A percentile compares a stretch with the other conserved stretches of the same genome.
Conservation (phyloP, 2,888 invertebrate species). For the Hydroisotoma schaefferi region DNA sequence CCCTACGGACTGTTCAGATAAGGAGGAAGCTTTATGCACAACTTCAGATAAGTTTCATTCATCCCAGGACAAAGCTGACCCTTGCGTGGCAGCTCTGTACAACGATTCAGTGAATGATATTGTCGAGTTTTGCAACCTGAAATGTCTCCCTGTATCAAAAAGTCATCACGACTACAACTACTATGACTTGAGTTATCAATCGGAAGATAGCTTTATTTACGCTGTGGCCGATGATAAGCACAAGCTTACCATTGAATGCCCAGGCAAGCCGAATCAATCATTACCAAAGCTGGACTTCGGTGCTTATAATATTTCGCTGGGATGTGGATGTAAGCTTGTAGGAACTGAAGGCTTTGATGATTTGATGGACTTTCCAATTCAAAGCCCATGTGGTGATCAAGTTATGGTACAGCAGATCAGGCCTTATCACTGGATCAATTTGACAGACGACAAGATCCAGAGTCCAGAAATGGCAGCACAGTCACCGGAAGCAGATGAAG, state of each 20-base stretch:
- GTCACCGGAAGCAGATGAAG: neutral
- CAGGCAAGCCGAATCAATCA: neutral
- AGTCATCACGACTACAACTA: neutral
- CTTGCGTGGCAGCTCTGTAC: slow-evolving; percentile 19
- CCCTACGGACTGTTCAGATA: slow-evolving; percentile 7
- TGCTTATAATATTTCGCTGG: slow-evolving; percentile 16
- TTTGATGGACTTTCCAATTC: neutral
- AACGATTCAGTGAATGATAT: slow-evolving; percentile 24
- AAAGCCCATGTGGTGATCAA: neutral
- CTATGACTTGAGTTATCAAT: neutral
- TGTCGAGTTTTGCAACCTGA: slow-evolving; percentile 17
- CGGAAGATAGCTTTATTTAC: slow-evolving; percentile 9
- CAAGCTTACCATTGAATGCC: neutral
- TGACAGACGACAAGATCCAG: neutral
- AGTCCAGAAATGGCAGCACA: no score
- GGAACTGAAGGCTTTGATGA: neutral
- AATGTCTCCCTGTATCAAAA: slow-evolving; percentile 12
- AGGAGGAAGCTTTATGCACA: neutral
- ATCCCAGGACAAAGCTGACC: slow-evolving; percentile 15
- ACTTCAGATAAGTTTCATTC: slow-evolving; percentile 7
- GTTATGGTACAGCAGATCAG: slow-evolving; percentile 18
- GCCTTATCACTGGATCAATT: slow-evolving; percentile 34
- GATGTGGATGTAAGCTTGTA: slow-evolving; percentile 13
- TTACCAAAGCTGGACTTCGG: slow-evolving; percentile 5
- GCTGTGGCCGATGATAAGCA: slow-evolving; percentile 2